A percentile compares a stretch with the other conserved stretches of the same genome.
Evolutionary conservation across 2,113 vertebrate genomes (phyloP).

Genomic region (Salvator merianae): DNA sequence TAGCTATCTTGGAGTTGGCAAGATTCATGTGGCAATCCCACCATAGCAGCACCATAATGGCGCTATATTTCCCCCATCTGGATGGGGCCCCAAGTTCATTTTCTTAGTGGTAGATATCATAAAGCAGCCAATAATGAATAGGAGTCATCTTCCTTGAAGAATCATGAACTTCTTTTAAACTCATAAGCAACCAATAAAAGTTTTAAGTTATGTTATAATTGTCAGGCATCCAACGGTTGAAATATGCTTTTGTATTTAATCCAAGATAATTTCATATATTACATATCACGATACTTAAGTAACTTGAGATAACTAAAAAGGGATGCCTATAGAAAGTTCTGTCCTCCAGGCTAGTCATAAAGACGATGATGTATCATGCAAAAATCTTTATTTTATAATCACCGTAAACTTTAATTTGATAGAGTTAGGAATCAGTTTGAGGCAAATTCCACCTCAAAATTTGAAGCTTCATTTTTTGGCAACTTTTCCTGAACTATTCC

Average conservation of each 20-base stretch:
- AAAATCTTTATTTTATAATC: slow-evolving; percentile 58
- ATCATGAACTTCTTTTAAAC: slow-evolving; percentile 32
- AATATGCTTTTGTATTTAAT: slow-evolving; percentile 59
- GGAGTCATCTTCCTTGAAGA: slow-evolving; percentile 28
- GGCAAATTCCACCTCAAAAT: slow-evolving; percentile 51
- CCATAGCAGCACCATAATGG: too few species aligned
- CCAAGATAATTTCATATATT: slow-evolving; percentile 66
- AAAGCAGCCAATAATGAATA: slow-evolving; percentile 18
- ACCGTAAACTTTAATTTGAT: slow-evolving; percentile 45
- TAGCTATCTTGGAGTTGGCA: too few species aligned
- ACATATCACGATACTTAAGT: slow-evolving; percentile 54
- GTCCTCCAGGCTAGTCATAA: slow-evolving; percentile 67
- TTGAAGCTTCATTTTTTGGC: slow-evolving; percentile 3
- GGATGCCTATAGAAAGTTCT: slow-evolving; percentile 50
- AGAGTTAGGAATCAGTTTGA: slow-evolving; percentile 36
- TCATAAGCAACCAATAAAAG: slow-evolving; percentile 13
- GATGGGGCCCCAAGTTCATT: too few species aligned
- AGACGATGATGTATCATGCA: slow-evolving; percentile 56
- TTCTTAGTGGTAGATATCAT: not conserved
- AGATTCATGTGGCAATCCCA: too few species aligned
- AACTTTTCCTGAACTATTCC: slow-evolving; percentile 15
- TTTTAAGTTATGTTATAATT: slow-evolving; percentile 46
- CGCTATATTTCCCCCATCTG: too few species aligned
- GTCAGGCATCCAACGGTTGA: slow-evolving; percentile 56
- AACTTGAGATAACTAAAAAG: slow-evolving; percentile 64